Percentiles rank a stretch among this genome's conserved stretches.
Evolutionary conservation across 2,797 vertebrate species (phyloP).

Genomic region (Helicolenus hilgendorfi): DNA sequence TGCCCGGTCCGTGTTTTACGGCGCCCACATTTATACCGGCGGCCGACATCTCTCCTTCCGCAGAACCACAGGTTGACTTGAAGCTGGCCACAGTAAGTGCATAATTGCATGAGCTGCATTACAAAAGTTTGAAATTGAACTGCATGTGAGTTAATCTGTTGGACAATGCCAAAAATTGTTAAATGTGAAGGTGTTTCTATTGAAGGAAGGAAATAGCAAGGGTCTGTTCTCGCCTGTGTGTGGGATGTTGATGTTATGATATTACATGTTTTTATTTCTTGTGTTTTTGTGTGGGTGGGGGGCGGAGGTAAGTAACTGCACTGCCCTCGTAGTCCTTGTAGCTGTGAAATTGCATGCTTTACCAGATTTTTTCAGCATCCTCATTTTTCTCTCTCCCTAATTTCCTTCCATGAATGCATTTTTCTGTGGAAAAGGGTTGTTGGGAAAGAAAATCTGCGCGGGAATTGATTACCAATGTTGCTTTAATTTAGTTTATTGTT

Average conservation of each 20-base stretch:
- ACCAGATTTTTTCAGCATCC: slow-evolving; percentile 2
- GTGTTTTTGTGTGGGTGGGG: slow-evolving; percentile 57
- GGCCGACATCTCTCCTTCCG: slow-evolving; percentile 54
- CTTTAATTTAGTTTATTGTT: background rate
- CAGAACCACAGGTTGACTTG: slow-evolving; percentile 80
- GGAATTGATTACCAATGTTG: background rate
- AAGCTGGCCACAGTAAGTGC: slow-evolving; percentile 89
- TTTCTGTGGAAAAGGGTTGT: background rate
- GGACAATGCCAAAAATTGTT: background rate
- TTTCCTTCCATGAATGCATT: background rate
- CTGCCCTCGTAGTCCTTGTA: slow-evolving; percentile 22
- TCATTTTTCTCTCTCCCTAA: background rate
- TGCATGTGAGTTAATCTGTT: slow-evolving; percentile 33
- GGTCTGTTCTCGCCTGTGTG: background rate
- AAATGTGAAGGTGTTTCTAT: slow-evolving; percentile 7
- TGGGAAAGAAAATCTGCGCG: background rate
- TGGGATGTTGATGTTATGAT: slow-evolving; percentile 1
- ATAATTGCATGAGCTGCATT: slow-evolving; percentile 57
- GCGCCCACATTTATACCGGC: slow-evolving; percentile 69
- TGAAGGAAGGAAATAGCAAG: background rate
- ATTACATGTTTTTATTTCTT: slow-evolving; percentile 11
- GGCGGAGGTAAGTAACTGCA: slow-evolving; percentile 48
- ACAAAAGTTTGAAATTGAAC: slow-evolving; percentile 38
- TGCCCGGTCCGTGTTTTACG: slow-evolving; percentile 61
- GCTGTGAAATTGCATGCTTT: slow-evolving; percentile 13